Evolutionary conservation across 2,888 invertebrate species (phyloP).

Genomic region (Torymus texanus): DNA sequence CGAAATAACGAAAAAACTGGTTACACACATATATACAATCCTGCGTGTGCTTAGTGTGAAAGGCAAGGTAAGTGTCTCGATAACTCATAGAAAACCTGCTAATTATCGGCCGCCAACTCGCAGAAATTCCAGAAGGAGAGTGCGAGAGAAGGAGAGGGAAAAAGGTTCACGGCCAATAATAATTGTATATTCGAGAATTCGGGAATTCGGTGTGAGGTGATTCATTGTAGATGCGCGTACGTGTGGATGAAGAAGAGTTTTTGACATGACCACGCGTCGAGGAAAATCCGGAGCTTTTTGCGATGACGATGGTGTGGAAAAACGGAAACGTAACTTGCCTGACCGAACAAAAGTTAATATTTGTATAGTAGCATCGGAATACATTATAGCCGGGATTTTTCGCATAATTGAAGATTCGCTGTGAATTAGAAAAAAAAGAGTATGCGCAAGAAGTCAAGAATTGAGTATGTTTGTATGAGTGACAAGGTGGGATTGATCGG

Average conservation of each 20-base stretch:
- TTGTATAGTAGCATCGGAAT: too few species aligned
- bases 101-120: conserved; percentile 43
- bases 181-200: not conserved
- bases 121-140: conserved; percentile 44
- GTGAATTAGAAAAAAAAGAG: too few species aligned
- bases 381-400: too few species aligned
- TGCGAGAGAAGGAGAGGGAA: conserved; percentile 12
- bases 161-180: conserved; percentile 41
- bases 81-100: conserved; percentile 37
- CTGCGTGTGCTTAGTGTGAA: conserved; percentile 12
- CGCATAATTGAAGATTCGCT: too few species aligned
- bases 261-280: too few species aligned
- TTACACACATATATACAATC: not conserved
- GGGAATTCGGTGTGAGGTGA: conserved; percentile 2
- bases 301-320: too few species aligned
- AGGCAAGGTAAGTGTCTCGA: conserved; percentile 53
- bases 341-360: too few species aligned
- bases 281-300: too few species aligned
- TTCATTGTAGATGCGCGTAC: not conserved
- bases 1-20: conserved; percentile 36
- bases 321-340: too few species aligned
- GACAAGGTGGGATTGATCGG: too few species aligned
- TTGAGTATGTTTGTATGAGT: too few species aligned
- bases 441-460: too few species aligned
- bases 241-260: not conserved